Base-by-base conservation (phyloP, 2,797 vertebrate genomes). In the Molossus molossus region DNA sequence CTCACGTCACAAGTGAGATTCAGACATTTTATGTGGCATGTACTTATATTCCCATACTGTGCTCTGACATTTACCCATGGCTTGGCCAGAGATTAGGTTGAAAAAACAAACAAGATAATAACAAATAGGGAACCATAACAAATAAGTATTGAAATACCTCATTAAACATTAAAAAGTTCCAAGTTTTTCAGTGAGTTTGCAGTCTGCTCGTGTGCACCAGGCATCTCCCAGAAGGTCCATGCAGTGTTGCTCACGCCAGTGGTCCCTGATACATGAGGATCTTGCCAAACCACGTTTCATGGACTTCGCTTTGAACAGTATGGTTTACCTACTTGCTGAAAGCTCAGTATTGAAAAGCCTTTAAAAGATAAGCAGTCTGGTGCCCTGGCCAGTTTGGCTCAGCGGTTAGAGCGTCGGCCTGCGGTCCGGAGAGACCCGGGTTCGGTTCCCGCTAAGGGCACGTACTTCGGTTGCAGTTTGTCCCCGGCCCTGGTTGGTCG, bases 321-420 rank as follows among this genome's bases (percentile, higher is more conserved):
- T 55, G 17, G 17, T 40, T 76, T 75, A 62, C 75, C 76, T 45
- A 60, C 81, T 90, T 62, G 55, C 62, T 90, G 75, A 76, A 90
- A 64, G 60, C 48, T 89, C 40, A 53, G 17, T 57, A 57, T 67
- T 88, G 55, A 92, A 84, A 57, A 67, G 11, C 69, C 60, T 80
- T 86, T 67, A 33, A 69, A 37, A 62, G 53, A 48, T 55, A 75
- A 33, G 72, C 72, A 55, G 37, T 67, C 73, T 57, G 17, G 69
- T n/a, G n/a, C n/a, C n/a, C n/a, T n/a, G n/a, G n/a, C n/a, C n/a
- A n/a, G n/a, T n/a, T n/a, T n/a, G n/a, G n/a, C n/a, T n/a, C n/a
- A n/a, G n/a, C n/a, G n/a, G n/a, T n/a, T n/a, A n/a, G n/a, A n/a
- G n/a, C n/a, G n/a, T n/a, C n/a, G n/a, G n/a, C n/a, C n/a, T n/a